A percentile compares a stretch with the other conserved stretches of the same genome.
phyloP scores from a whole-genome alignment of 2,113 vertebrate species.

The Apteryx owenii region DNA sequence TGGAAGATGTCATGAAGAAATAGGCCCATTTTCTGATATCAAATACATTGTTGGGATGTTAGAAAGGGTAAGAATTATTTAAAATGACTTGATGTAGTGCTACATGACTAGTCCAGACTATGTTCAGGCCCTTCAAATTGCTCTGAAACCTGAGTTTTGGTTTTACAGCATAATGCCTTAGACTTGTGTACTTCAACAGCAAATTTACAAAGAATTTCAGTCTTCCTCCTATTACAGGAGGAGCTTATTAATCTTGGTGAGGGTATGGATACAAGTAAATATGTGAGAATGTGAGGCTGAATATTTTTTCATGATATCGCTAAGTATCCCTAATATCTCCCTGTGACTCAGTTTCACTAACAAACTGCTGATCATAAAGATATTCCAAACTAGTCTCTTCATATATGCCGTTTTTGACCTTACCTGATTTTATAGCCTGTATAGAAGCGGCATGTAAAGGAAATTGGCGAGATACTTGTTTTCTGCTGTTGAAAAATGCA shows the following conservation, averaged over 20 bases:
- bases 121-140: background rate
- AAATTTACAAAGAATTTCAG: background rate
- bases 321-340: background rate
- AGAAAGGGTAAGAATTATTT: constrained; percentile 86
- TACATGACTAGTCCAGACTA: background rate
- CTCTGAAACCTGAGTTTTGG: background rate
- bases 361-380: background rate
- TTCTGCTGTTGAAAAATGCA: background rate
- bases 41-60: constrained; percentile 98
- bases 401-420: background rate
- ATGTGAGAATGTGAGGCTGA: background rate
- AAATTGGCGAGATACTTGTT: background rate
- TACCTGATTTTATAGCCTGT: background rate
- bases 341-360: background rate
- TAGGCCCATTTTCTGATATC: constrained; percentile 95
- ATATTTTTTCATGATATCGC: background rate
- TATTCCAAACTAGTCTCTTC: background rate
- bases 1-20: constrained; percentile 94
- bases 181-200: background rate
- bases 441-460: background rate
- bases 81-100: background rate
- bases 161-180: background rate
- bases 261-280: background rate
- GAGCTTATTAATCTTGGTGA: background rate
- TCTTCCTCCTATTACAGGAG: background rate